Evolutionary conservation across 92 coral and sea anemone genomes (phyloP).

Genomic region (Galaxea fascicularis): DNA sequence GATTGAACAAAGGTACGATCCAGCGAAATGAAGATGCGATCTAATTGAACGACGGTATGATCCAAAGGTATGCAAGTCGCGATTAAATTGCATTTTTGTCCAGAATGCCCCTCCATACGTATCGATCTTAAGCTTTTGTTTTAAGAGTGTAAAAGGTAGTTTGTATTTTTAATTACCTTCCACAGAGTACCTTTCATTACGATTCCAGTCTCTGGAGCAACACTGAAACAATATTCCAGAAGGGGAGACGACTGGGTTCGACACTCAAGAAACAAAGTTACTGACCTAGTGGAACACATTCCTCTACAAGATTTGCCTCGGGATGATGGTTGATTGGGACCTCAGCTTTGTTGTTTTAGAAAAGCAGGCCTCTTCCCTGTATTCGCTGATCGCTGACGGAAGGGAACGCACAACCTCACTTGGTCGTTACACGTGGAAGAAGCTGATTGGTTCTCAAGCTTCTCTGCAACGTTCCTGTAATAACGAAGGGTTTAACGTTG

Average conservation of each 20-base stretch:
- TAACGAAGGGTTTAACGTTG: conserved; percentile 2
- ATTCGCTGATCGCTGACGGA: conserved; percentile 38
- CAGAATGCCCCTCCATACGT: no score
- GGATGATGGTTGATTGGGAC: neutral
- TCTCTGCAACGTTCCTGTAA: neutral
- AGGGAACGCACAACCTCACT: conserved; percentile 9
- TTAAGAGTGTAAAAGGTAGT: no score
- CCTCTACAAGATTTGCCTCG: no score
- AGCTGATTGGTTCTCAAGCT: conserved; percentile 17
- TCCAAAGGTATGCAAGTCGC: no score
- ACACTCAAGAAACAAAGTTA: neutral
- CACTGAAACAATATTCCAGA: neutral
- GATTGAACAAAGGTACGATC: no score
- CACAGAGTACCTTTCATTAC: neutral
- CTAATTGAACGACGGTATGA: no score
- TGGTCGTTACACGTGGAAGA: conserved; percentile 28
- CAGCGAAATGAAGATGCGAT: no score
- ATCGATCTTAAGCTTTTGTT: no score
- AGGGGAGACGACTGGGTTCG: neutral
- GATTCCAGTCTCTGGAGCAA: neutral
- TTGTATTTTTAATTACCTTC: no score
- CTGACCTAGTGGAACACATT: neutral
- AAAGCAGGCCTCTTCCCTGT: neutral
- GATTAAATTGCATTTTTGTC: no score
- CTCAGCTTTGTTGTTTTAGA: neutral